Evolutionary conservation across 2,888 invertebrate genomes (phyloP).

Genomic region (Harmothoe impar): DNA sequence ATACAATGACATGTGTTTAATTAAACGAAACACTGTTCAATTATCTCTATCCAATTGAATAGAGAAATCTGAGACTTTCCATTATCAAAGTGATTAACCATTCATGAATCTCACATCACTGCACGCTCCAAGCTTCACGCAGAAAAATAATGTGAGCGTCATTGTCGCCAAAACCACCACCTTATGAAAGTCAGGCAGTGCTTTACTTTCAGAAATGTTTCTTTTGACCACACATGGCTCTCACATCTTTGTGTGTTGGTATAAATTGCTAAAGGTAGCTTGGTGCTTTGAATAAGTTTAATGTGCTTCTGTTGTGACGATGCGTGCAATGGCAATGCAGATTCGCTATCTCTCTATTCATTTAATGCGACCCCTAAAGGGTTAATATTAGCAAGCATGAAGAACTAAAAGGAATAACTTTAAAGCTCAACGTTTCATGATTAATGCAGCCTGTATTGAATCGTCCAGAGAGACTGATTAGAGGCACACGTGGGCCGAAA

Average conservation of each 20-base stretch:
- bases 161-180: no score
- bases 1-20: no score
- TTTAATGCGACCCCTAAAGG: neutral
- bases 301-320: no score
- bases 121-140: neutral
- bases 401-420: neutral
- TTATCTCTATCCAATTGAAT: neutral
- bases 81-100: neutral
- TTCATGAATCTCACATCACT: neutral
- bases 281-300: no score
- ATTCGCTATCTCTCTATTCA: no score
- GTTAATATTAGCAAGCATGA: neutral
- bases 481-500: neutral
- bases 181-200: no score
- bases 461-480: neutral
- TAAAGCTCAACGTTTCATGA: neutral
- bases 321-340: no score
- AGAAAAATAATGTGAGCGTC: no score
- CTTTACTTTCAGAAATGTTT: no score
- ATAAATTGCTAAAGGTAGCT: no score
- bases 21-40: neutral
- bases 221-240: no score
- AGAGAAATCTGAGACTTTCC: neutral
- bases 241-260: no score
- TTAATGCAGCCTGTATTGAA: neutral